These are phyloP conservation scores for Muraenolepis orangiensis DNA, from an alignment of 2,797 vertebrate species.

Conservation along the genomic window DNA sequence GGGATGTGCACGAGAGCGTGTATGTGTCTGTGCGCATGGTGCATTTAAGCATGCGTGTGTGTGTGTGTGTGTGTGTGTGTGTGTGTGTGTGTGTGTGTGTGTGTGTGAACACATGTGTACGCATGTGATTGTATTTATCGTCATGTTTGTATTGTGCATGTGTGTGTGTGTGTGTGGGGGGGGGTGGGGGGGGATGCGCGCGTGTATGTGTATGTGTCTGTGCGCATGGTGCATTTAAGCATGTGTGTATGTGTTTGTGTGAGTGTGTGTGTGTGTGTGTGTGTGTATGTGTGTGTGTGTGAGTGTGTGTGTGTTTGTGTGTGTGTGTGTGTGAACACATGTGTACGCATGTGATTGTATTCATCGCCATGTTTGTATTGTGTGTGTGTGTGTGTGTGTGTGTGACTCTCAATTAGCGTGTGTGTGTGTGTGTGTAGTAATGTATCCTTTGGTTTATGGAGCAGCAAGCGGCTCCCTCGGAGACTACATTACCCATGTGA, in stretches of 20 bases:
- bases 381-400: slow-evolving; percentile 9
- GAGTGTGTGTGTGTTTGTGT: background rate
- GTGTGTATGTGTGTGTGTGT: background rate
- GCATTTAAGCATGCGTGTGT: background rate
- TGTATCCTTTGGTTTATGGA: slow-evolving; percentile 49
- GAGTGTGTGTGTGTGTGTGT: too few species aligned
- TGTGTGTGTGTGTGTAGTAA: slow-evolving; percentile 20
- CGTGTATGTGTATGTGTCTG: slow-evolving; percentile 4
- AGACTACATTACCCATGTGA: slow-evolving; percentile 45
- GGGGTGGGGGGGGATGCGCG: too few species aligned
- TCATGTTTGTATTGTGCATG: background rate
- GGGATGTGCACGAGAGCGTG: background rate
- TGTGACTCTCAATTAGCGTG: slow-evolving; percentile 26
- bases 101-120: background rate
- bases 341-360: background rate
- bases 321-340: background rate
- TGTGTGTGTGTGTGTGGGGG: background rate
- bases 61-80: background rate
- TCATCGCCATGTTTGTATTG: background rate
- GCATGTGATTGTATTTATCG: background rate
- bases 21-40: slow-evolving; percentile 13
- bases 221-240: slow-evolving; percentile 10
- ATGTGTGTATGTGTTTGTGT: too few species aligned
- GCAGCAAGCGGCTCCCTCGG: slow-evolving; percentile 40
- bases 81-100: slow-evolving; percentile 1